Base-by-base conservation (phyloP, 2,113 vertebrate species). In the Pseudolaguvia tuberculata region DNA sequence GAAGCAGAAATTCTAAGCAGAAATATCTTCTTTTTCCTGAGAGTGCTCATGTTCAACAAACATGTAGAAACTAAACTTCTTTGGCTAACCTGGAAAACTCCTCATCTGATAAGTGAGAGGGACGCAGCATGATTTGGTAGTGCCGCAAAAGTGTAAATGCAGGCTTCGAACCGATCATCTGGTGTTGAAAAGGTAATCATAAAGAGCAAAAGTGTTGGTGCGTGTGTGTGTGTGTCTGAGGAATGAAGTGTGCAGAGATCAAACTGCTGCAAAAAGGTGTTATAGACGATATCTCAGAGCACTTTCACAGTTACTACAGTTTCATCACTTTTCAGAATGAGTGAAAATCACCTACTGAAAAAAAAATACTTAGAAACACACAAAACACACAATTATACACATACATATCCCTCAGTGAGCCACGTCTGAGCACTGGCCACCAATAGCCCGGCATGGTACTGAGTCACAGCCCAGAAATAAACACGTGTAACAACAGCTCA, bases 321-420 rank as follows among this genome's bases (percentile, higher is more conserved):
- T 72, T 76, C 61, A 68, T 72, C 69, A 68, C 69, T 72, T 76
- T 52, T 76, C 59, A 72, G 47, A 17, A 45, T 58, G 59, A 67
- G 66, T 56, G 51, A 79, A 70, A 66, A 75, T 75, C 73, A 79
- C 66, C 65, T 61, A 69, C 56, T 62, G 56, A 62, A 61, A 53
- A 70, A 62, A 70, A 69, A 70, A 13, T 48, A 42, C 58, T 27
- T 7, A n/a, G 48, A 71, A 31, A 63, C 31, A 65, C 50, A 48
- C 20, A 42, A 23, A 17, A 17, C 45, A 27, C 45, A n/a, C 47
- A 51, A 11, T 52, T 23, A 27, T 14, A 27, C 31, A 47, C 56
- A 63, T 20, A 47, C 67, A 70, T n/a, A 31, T 65, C 17, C 50
- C 67, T 55, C n/a, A 27, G 42, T 29, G 50, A 23, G 48, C 53